A percentile compares a stretch with the other conserved stretches of the same genome.
phyloP scores from a whole-genome alignment of 2,797 vertebrate genomes.

The Craterocephalus amniculus region DNA sequence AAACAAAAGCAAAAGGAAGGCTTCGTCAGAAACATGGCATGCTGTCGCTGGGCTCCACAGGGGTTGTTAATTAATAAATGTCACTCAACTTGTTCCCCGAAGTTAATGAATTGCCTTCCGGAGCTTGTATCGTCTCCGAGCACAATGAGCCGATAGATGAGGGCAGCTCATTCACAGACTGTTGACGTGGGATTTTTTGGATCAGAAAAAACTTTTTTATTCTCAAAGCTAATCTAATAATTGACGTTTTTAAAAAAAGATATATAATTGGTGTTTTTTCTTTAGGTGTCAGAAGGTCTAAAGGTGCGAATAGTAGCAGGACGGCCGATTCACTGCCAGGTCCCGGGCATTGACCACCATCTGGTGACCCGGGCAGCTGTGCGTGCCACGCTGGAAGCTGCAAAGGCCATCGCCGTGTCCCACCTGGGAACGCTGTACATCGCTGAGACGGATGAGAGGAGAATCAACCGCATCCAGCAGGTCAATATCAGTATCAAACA shows the following conservation, averaged over 20 bases:
- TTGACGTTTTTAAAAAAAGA: background rate
- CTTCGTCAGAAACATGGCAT: slow-evolving; percentile 39
- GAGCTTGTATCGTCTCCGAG: slow-evolving; percentile 31
- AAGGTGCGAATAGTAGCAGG: slow-evolving; percentile 94
- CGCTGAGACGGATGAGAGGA: slow-evolving; percentile 94
- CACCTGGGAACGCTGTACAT: slow-evolving; percentile 94
- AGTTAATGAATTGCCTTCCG: slow-evolving; percentile 40
- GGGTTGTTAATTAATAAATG: slow-evolving; percentile 43
- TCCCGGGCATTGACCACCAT: slow-evolving; percentile 93
- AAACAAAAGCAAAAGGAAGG: slow-evolving; percentile 39
- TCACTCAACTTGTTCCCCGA: slow-evolving; percentile 20
- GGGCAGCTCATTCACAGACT: background rate
- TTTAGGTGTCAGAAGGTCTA: slow-evolving; percentile 88
- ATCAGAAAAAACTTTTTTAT: slow-evolving; percentile 16
- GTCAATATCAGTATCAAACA: slow-evolving; percentile 64
- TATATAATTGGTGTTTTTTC: background rate
- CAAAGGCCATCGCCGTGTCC: slow-evolving; percentile 92
- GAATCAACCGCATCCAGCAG: slow-evolving; percentile 97
- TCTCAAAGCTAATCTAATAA: background rate
- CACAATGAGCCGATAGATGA: slow-evolving; percentile 36
- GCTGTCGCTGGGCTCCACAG: slow-evolving; percentile 17
- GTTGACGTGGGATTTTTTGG: background rate
- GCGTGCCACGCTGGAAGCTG: slow-evolving; percentile 93
- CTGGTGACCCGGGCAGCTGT: slow-evolving; percentile 93
- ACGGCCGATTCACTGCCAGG: slow-evolving; percentile 96